Conservation (phyloP, 2,888 invertebrate species). For the Schrankia costaestrigalis region DNA sequence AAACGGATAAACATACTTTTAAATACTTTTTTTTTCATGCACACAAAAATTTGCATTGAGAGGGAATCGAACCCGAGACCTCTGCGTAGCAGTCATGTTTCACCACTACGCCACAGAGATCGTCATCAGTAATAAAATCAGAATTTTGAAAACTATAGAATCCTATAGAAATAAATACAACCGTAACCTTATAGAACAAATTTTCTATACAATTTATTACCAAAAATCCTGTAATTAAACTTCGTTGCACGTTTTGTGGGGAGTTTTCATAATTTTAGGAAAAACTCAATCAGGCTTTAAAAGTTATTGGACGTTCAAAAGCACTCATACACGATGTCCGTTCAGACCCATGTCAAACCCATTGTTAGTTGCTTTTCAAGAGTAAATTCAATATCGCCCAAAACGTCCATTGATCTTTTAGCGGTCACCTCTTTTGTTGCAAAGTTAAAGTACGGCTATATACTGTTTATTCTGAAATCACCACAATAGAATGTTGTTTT, state of each 20-base stretch:
- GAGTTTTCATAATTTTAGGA: slow-evolving; percentile 32
- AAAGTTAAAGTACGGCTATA: slow-evolving; percentile 18
- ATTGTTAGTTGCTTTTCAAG: slow-evolving; percentile 52
- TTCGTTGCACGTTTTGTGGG: slow-evolving; percentile 19
- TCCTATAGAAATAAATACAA: too few species aligned
- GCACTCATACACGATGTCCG: slow-evolving; percentile 29
- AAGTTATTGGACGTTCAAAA: slow-evolving; percentile 18
- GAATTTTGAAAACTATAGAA: too few species aligned
- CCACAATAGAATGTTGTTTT: slow-evolving; percentile 16
- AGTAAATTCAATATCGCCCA: slow-evolving; percentile 54
- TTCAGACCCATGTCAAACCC: slow-evolving; percentile 50
- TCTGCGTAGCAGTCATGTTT: too few species aligned
- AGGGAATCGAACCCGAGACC: too few species aligned
- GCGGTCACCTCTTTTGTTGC: slow-evolving; percentile 40
- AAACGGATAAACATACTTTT: too few species aligned
- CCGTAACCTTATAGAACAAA: too few species aligned
- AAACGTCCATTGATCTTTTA: slow-evolving; percentile 52
- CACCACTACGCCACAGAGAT: too few species aligned
- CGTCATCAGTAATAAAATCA: too few species aligned
- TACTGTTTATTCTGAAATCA: slow-evolving; percentile 24
- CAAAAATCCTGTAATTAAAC: slow-evolving; percentile 44
- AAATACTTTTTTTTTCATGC: too few species aligned
- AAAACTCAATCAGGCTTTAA: slow-evolving; percentile 47
- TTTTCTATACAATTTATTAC: slow-evolving; percentile 29
- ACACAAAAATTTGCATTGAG: too few species aligned